Evolutionary conservation across 2,113 vertebrate species (phyloP).

Genomic region (Pachycephala philippinensis): DNA sequence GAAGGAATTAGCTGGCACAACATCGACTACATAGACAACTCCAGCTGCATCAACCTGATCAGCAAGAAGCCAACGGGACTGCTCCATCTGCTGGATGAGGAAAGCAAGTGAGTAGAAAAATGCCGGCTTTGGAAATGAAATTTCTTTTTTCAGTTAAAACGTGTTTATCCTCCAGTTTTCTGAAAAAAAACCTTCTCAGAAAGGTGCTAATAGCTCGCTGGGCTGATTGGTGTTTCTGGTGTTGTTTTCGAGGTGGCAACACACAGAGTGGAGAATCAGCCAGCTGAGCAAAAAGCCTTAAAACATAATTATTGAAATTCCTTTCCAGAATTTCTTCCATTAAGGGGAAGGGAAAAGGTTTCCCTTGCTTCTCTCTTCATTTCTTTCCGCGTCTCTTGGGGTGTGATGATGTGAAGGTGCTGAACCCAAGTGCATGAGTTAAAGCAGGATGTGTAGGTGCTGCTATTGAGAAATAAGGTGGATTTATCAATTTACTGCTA

Average conservation of each 20-base stretch:
- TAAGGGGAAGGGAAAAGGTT: neutral
- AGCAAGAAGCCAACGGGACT: constrained; percentile 97
- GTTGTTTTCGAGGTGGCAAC: neutral
- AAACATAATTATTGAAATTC: neutral
- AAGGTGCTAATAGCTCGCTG: accelerated
- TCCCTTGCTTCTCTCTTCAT: neutral
- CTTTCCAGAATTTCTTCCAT: neutral
- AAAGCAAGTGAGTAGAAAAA: constrained; percentile 93
- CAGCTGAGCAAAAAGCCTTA: neutral
- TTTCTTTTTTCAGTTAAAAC: neutral
- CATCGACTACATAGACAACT: constrained; percentile 98
- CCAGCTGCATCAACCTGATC: constrained; percentile 94
- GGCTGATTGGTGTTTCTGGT: neutral
- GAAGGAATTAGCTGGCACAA: constrained; percentile 97
- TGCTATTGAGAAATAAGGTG: neutral
- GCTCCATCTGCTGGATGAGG: constrained; percentile 96
- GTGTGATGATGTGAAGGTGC: accelerated
- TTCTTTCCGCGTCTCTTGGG: neutral
- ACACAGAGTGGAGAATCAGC: neutral
- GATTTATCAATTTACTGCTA: neutral
- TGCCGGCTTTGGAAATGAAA: neutral
- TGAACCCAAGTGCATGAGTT: neutral
- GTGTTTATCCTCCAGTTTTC: neutral
- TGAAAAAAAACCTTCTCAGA: neutral
- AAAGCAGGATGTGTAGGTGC: neutral